These are phyloP conservation scores for Lophius americanus DNA, from an alignment of 2,797 vertebrate species.

Conservation along the genomic window DNA sequence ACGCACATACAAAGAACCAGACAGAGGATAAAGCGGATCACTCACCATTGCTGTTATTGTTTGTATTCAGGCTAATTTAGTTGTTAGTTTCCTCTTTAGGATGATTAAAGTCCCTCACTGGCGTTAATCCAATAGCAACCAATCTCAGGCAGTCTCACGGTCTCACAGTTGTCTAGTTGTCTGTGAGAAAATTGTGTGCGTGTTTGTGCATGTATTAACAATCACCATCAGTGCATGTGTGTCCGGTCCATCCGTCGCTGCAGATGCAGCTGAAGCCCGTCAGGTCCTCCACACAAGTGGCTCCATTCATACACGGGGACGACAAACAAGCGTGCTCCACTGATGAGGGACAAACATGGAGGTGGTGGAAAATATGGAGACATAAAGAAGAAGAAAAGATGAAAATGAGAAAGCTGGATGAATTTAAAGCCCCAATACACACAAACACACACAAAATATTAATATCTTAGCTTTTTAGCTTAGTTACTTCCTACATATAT, in stretches of 20 bases:
- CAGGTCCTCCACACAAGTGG: slow-evolving; percentile 78
- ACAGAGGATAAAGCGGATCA: slow-evolving; percentile 13
- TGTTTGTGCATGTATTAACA: slow-evolving; percentile 19
- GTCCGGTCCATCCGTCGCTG: slow-evolving; percentile 78
- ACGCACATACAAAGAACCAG: background rate
- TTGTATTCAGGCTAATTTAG: slow-evolving; percentile 60
- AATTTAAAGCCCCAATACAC: too few relatives aligned
- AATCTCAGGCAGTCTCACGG: slow-evolving; percentile 47
- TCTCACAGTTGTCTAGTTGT: too few relatives aligned
- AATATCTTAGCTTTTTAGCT: too few relatives aligned
- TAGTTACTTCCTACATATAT: too few relatives aligned
- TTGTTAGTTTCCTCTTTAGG: slow-evolving; percentile 61
- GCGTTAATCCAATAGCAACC: slow-evolving; percentile 60
- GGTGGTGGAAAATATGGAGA: background rate
- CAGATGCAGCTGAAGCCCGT: slow-evolving; percentile 81
- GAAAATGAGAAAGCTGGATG: background rate
- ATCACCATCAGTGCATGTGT: slow-evolving; percentile 79
- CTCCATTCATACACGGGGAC: slow-evolving; percentile 79
- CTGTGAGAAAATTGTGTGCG: background rate
- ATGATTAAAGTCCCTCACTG: slow-evolving; percentile 63
- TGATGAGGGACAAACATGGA: slow-evolving; percentile 40
- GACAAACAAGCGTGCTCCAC: slow-evolving; percentile 85
- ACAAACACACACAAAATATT: too few relatives aligned
- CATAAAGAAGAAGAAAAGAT: background rate
- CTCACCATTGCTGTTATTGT: slow-evolving; percentile 60